Percentiles rank a stretch among this genome's conserved stretches.
Evolutionary conservation across 2,888 invertebrate species (phyloP).

Genomic region (Melipona beecheii): DNA sequence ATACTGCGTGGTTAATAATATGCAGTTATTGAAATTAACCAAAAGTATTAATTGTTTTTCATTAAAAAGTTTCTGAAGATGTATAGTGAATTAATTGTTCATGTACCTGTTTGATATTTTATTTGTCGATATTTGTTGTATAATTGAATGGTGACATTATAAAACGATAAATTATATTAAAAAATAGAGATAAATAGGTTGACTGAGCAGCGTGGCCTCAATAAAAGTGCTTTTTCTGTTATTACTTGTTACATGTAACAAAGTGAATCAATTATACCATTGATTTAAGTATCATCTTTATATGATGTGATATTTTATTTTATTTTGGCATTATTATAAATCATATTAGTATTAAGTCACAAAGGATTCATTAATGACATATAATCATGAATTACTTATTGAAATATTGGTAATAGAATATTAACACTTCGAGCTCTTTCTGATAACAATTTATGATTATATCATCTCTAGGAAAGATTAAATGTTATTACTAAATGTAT

Average conservation of each 20-base stretch:
- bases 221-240: constrained; percentile 37
- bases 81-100: constrained; percentile 19
- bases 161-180: constrained; percentile 9
- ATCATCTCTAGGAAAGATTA: not conserved
- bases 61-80: constrained; percentile 7
- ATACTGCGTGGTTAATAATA: not conserved
- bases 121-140: constrained; percentile 12
- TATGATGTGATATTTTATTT: constrained; percentile 1
- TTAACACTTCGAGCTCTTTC: constrained; percentile 11
- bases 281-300: constrained; percentile 9
- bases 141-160: constrained; percentile 1
- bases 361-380: constrained; percentile 17
- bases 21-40: constrained; percentile 16
- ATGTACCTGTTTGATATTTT: constrained; percentile 8
- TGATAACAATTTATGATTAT: constrained; percentile 9
- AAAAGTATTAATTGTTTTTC: constrained; percentile 4
- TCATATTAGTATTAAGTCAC: constrained; percentile 1
- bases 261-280: constrained; percentile 19
- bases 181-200: not conserved
- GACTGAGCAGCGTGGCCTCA: constrained; percentile 39
- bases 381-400: constrained; percentile 1
- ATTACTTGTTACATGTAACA: constrained; percentile 22
- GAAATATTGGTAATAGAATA: not conserved
- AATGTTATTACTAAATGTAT: not conserved
- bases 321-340: not conserved